Evolutionary conservation across 2,113 vertebrate genomes (phyloP), one percentile per base, ranked within the genome.

Genomic region (Pipra filicauda): DNA sequence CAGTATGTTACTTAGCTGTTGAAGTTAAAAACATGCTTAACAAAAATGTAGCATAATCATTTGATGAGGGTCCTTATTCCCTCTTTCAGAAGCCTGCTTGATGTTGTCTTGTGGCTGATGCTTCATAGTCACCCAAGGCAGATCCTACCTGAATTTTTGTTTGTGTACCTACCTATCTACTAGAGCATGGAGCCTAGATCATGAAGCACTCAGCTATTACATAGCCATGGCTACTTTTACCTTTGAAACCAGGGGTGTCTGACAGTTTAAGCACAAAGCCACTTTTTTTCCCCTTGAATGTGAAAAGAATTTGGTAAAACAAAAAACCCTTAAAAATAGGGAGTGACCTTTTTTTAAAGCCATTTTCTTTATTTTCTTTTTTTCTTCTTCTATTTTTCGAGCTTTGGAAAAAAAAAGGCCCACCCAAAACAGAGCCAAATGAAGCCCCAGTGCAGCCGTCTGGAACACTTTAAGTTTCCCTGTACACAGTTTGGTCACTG

Each of bases 401-500:
- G 41, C 22, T 55, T 58, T 88, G 37, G 30, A 26, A 35, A 48
- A 57, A 62, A 41, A 30, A 77, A 31, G 9, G 9, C 37, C 5
- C 4, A 18, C 24, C 7, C 35, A 54, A 54, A 77, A 9, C 0
- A 90, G 46, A 46, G 46, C 35, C 0, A 5, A 31, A 6, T 12
- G 9, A 57, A 85, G 30, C 2, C 15, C 16, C 37, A 14, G 28
- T 5, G 57, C 31, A 33, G 43, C 15, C 78, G 28, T 51, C 26
- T 19, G 72, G 71, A 70, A 5, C 0, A 5, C 49, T 64, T 35
- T 18, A 17, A 15, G 19, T 49, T 62, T 28, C 52, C 39, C 44
- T 43, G 31, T 1, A 2, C 6, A 6, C 8, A 1, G 2, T 44
- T 55, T 61, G 48, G 24, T n/a, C 2, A 1, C 30, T 48, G 33